A percentile compares a stretch with the other conserved stretches of the same genome.
Evolutionary conservation across 2,113 vertebrate species (phyloP).

Genomic region (Myotis lucifugus): DNA sequence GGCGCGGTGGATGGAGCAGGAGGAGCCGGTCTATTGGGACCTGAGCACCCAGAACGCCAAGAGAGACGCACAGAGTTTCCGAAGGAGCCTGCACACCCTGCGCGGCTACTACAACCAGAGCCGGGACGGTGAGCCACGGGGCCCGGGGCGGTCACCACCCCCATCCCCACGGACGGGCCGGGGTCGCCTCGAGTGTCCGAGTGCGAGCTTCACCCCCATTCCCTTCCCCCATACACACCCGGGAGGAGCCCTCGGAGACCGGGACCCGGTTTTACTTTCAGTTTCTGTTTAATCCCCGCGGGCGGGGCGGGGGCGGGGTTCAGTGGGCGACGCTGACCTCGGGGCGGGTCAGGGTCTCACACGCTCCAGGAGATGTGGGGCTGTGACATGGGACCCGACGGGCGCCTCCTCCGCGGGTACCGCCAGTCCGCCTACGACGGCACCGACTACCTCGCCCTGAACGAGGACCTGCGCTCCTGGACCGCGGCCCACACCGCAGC

Average conservation of each 20-base stretch:
- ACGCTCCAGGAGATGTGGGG: rapidly evolving
- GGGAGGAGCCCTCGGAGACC: rapidly evolving
- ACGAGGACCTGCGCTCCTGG: not conserved
- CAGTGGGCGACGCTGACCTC: too few relatives aligned
- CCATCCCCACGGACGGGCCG: too few relatives aligned
- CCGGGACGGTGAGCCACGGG: not conserved
- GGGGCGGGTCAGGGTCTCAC: not conserved
- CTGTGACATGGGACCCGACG: not conserved
- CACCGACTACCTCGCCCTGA: not conserved
- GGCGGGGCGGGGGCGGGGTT: too few relatives aligned
- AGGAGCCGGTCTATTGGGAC: not conserved
- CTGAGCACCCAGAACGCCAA: rapidly evolving
- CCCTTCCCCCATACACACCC: too few relatives aligned
- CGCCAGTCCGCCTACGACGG: rapidly evolving
- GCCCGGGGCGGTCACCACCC: too few relatives aligned
- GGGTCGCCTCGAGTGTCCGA: too few relatives aligned
- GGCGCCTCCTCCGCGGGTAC: not conserved
- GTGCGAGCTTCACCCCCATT: rapidly evolving
- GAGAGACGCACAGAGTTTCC: rapidly evolving
- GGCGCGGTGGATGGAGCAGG: not conserved
- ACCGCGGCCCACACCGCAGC: not conserved
- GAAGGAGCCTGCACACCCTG: rapidly evolving
- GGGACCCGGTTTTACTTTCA: not conserved
- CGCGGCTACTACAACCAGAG: constrained; percentile 34
- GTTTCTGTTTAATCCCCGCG: too few relatives aligned